Base-by-base conservation (phyloP, 2,888 invertebrate species). In the Scelioninae gen. 2 region DNA sequence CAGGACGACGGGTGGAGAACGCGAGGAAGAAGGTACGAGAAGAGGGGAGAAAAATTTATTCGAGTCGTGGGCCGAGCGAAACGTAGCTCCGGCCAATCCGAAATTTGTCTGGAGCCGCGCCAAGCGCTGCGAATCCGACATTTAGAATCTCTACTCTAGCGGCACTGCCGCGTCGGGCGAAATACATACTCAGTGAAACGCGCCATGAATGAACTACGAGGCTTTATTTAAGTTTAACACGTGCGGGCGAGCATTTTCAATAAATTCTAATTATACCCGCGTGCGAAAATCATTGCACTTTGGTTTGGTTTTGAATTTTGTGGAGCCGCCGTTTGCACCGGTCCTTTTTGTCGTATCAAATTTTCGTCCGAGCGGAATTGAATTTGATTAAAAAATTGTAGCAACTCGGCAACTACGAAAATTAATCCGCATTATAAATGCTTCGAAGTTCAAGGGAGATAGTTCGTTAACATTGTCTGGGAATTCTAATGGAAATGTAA, bases 81-180 rank as follows among this genome's bases (percentile, higher is more conserved):
- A 10, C 55, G 22, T 7, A 28, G 41, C 22, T 15, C 63, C 35
- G 35, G 75, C 73, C 75, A 73, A 80, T 76, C 76, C 77, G 76
- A 79, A 81, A 81, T 79, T 81, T 78, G 76, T 73, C 73, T 81
- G 80, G 80, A 78, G 50, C 61, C n/a, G 11, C 43, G 81, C 81
- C 81, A 82, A 74, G 45, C 69, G 43, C 72, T 74, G 77, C 77
- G 67, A 77, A 74, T 68, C 73, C 69, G 71, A 25, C 76, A 68
- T 76, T 76, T 72, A 75, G 76, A 77, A 74, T 69, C 76, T 74
- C 61, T 41, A 71, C 64, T 67, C 55, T 73, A 60, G 67, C 65
- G 63, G 52, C 39, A 53, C 72, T 43, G 61, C 5, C 53, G 57
- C 15, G 53, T 68, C 68, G 52, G 33, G 68, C 58, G 41, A 68